Evolutionary conservation across 2,888 invertebrate species (phyloP), one percentile per base, ranked within the genome.

Genomic region (Julus scandinavius): DNA sequence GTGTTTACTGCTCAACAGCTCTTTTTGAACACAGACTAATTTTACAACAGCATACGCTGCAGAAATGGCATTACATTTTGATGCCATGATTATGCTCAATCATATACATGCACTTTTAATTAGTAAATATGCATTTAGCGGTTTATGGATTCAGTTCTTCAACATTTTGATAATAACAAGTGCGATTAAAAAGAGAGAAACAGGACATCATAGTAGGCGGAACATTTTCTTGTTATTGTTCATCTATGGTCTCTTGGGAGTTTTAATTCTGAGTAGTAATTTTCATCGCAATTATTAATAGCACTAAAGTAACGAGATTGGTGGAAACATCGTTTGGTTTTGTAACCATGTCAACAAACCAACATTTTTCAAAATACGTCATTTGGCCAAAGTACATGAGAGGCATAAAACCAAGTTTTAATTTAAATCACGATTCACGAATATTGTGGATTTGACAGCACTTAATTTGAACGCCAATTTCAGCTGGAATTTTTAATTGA

Each of bases 401-500:
- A 17, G 7, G 72, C 29, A 72, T 72, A 29, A 72, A 72, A 20
- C 72, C 72, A 29, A 72, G 29, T 29, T n/a, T 72, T 72, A 72
- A 80, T 80, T 80, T 80, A 80, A 29, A 80, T 80, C 80, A 29
- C 38, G 80, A 80, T 80, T 80, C 80, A 38, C 80, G 11, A 80
- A 20, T 80, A 9, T 20, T 80, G 80, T 80, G 80, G 38, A 29
- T 9, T 80, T 38, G 80, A 38, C 38, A 80, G 80, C 9, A 80
- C 11, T 3, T 20, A 20, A 72, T 80, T 80, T 38, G 20, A 80
- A 13, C 80, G 80, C 29, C 80, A 20, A 29, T 80, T 80, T 80
- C 80, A 80, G 29, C 29, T 80, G 38, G 38, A 72, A 72, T 20
- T 80, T 80, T 38, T 13, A 80, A 80, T 38, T 80, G 29, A 80